Base-by-base conservation (phyloP, 2,113 vertebrate species). In the Rallus limicola region DNA sequence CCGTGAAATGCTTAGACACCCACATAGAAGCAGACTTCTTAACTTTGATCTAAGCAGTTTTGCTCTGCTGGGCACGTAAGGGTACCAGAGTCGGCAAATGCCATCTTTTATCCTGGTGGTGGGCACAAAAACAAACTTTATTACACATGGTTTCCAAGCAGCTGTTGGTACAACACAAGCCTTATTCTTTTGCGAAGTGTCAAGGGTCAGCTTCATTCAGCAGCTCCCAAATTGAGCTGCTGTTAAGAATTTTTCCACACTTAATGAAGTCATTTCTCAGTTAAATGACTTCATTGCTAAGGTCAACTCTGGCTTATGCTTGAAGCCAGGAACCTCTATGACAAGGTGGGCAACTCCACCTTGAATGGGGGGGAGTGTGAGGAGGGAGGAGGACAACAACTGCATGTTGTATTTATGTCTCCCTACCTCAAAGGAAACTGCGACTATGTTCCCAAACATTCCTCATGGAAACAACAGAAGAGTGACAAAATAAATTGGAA, bases 141-240 rank as follows among this genome's bases (percentile, higher is more conserved):
- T 94, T 96, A 91, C 83, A 93, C 83, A 87, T 71, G 86, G 83
- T 90, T 97, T 95, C 96, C 95, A 93, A 91, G 94, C 96, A 96
- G 96, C 95, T 97, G 92, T 95, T 95, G 76, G 93, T 79, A 92
- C 50, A 96, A 97, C 89, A 97, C 94, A 96, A 77, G 96, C 74
- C 96, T 96, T 91, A 94, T 96, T 97, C 93, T 97, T 94, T 46
- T 63, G 62, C 13, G 2, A 82, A 94, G 88, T 85, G 86, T 91
- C 88, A 96, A 92, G 70, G 93, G 95, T 96, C 92, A 87, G 86
- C 88, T 89, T 93, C 95, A 87, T 79, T 96, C 96, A 91, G 93
- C 95, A 95, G 94, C 95, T 91, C 83, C 70, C 86, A 94, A 94
- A 96, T 9, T 94, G 95, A 95, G 84, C 95, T 92, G 85, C 92